Evolutionary conservation across 2,888 invertebrate genomes (phyloP).

Genomic region (Meghimatium bilineatum): DNA sequence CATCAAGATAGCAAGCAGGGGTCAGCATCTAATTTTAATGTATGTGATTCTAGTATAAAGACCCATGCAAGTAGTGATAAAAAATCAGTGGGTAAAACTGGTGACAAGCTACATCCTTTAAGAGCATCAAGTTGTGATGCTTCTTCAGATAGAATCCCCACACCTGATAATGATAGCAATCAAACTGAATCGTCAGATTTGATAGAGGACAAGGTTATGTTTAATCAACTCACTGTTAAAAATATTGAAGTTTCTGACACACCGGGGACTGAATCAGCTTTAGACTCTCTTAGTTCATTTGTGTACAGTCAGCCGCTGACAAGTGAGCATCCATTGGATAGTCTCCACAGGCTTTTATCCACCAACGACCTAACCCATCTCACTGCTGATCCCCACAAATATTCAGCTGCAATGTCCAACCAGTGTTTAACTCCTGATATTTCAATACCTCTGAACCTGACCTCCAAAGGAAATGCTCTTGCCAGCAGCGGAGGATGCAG

Average conservation of each 20-base stretch:
- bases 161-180: neutral
- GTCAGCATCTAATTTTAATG: neutral
- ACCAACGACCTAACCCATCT: conserved; percentile 85
- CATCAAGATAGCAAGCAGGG: neutral
- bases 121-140: neutral
- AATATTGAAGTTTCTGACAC: neutral
- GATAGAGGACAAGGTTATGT: neutral
- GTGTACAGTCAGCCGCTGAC: conserved; percentile 74
- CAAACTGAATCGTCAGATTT: neutral
- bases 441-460: conserved; percentile 62
- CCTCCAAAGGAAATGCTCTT: conserved; percentile 55
- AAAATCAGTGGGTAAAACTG: neutral
- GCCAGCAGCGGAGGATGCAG: conserved; percentile 46
- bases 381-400: conserved; percentile 4
- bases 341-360: conserved; percentile 91
- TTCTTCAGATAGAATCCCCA: neutral
- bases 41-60: no score
- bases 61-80: neutral
- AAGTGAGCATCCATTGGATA: conserved; percentile 90
- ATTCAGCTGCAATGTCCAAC: conserved; percentile 36
- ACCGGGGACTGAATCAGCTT: conserved; percentile 60
- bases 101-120: neutral
- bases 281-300: conserved; percentile 74
- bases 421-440: conserved; percentile 52
- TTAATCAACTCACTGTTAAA: neutral